phyloP scores from a whole-genome alignment of 2,113 vertebrate species.

The Ctenodactylus gundi region DNA sequence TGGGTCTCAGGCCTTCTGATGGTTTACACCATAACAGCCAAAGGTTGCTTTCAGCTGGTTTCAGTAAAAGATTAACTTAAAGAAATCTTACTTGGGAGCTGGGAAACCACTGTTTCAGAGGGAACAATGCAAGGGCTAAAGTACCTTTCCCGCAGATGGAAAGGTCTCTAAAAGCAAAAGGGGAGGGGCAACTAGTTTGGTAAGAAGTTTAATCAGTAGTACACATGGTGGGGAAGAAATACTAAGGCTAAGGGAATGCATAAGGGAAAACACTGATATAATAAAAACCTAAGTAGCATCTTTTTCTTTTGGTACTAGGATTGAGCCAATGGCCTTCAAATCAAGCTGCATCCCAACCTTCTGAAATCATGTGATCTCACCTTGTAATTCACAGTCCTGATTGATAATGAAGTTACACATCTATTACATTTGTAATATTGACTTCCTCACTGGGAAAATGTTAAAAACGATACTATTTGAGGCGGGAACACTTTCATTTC shows the following conservation, averaged over 20 bases:
- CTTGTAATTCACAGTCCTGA: not conserved
- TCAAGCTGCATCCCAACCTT: no score
- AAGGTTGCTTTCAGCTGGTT: not conserved
- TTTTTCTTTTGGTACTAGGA: no score
- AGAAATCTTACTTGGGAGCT: not conserved
- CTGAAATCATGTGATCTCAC: not conserved
- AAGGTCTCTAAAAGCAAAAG: not conserved
- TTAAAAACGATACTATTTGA: not conserved
- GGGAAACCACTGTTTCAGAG: slow-evolving; percentile 6
- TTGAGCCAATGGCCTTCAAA: no score
- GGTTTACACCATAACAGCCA: slow-evolving; percentile 36
- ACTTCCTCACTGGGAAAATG: not conserved
- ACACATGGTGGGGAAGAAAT: not conserved
- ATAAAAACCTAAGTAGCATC: not conserved
- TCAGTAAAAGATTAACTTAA: slow-evolving; percentile 57
- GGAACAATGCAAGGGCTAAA: not conserved
- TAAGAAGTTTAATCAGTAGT: not conserved
- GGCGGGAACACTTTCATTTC: not conserved
- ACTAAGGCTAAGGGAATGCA: not conserved
- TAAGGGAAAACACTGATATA: not conserved
- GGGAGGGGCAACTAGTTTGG: not conserved
- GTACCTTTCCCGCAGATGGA: not conserved
- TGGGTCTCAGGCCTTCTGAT: slow-evolving; percentile 28
- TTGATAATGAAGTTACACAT: not conserved
- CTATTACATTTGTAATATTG: not conserved